Evolutionary conservation across 64 coral and sea anemone species (phyloP).

Genomic region (Montipora cactus): DNA sequence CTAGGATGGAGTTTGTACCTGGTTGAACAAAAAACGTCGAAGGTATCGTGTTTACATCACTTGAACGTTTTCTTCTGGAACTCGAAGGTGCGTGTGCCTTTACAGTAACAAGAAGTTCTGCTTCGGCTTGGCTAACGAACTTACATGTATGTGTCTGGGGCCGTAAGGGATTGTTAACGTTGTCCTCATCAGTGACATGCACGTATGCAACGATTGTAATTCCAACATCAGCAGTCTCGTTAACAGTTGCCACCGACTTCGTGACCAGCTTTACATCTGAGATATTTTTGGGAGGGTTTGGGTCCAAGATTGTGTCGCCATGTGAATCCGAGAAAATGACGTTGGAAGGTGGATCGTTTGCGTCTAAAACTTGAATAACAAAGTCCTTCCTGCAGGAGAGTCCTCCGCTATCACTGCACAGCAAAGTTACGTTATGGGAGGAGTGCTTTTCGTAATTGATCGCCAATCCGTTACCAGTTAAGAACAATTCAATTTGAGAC

Average conservation of each 20-base stretch:
- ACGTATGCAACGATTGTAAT: constrained; percentile 83
- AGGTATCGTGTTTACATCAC: constrained; percentile 39
- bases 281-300: constrained; percentile 54
- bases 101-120: constrained; percentile 54
- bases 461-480: constrained; percentile 67
- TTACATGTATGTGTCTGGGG: constrained; percentile 74
- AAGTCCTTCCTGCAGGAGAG: constrained; percentile 69
- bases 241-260: constrained; percentile 71
- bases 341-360: constrained; percentile 70
- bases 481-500: constrained; percentile 34
- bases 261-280: constrained; percentile 52
- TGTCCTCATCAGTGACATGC: constrained; percentile 74
- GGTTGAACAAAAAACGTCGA: constrained; percentile 78
- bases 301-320: constrained; percentile 74
- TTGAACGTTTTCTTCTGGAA: constrained; percentile 49
- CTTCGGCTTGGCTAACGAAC: constrained; percentile 76
- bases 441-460: constrained; percentile 79
- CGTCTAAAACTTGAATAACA: constrained; percentile 70
- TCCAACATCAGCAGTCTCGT: constrained; percentile 72
- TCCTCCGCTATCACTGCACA: constrained; percentile 71
- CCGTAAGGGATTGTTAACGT: constrained; percentile 45
- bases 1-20: constrained; percentile 79
- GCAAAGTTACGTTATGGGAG: constrained; percentile 56
- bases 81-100: constrained; percentile 37
- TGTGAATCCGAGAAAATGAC: constrained; percentile 73